Percentiles rank a stretch among this genome's conserved stretches.
Evolutionary conservation across 37 sponge, comb jelly and placozoan genomes (phyloP).

Genomic region (Cladorhizidae sp.): DNA sequence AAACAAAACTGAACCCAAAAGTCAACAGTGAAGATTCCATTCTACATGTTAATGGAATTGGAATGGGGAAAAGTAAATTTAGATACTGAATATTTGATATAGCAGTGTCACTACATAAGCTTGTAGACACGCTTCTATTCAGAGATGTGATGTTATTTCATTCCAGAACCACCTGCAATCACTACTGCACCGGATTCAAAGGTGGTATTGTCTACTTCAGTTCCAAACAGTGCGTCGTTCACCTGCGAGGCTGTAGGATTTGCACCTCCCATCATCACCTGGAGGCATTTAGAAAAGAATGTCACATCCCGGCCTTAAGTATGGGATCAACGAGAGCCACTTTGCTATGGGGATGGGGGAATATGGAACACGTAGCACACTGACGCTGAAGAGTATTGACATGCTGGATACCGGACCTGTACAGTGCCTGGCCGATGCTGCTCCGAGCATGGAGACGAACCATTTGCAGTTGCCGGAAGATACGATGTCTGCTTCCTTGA

Average conservation of each 20-base stretch:
- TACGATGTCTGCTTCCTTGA: not conserved
- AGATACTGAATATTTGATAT: too few species aligned
- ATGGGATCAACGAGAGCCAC: not conserved
- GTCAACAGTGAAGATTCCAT: too few species aligned
- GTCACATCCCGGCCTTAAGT: not conserved
- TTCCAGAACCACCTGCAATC: not conserved
- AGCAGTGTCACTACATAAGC: too few species aligned
- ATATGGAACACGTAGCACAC: not conserved
- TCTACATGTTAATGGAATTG: too few species aligned
- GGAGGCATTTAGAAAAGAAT: not conserved
- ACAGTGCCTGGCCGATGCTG: not conserved
- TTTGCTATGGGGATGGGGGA: not conserved
- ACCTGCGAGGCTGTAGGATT: not conserved
- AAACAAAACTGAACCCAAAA: too few species aligned
- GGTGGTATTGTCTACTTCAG: not conserved
- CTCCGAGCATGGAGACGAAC: not conserved
- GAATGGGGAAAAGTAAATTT: too few species aligned
- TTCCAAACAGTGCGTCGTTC: not conserved
- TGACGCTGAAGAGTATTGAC: not conserved
- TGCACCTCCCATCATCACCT: constrained; percentile 3
- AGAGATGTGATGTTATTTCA: not conserved
- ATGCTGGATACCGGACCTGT: not conserved
- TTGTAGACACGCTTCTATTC: too few species aligned
- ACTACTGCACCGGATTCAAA: not conserved
- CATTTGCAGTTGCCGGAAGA: not conserved